Conservation (phyloP, 2,113 vertebrate genomes). For the Prionailurus viverrinus region DNA sequence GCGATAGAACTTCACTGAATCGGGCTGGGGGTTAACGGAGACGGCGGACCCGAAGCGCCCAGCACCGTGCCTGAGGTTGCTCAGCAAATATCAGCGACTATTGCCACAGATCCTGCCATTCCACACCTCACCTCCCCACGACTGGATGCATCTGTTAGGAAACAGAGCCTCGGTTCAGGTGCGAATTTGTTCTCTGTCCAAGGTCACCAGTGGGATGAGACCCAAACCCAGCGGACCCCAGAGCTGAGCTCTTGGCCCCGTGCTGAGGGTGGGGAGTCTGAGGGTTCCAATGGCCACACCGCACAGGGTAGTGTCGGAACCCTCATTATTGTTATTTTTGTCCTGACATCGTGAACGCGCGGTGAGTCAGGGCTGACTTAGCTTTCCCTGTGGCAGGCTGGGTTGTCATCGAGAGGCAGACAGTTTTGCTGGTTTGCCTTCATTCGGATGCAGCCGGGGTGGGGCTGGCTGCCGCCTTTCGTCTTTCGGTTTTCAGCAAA, state of each 20-base stretch:
- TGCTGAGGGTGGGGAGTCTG: background rate
- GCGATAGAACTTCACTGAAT: background rate
- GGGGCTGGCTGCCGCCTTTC: background rate
- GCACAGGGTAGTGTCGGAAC: background rate
- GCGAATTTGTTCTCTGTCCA: background rate
- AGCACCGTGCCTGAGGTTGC: background rate
- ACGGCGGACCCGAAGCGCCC: background rate
- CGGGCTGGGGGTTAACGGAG: background rate
- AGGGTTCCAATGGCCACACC: background rate
- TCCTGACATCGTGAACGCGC: rapidly evolving
- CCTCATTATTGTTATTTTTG: background rate
- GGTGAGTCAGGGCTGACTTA: background rate
- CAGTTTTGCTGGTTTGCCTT: background rate
- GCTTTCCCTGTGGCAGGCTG: rapidly evolving
- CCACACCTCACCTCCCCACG: rapidly evolving
- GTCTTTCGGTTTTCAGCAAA: background rate
- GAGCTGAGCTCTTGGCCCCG: background rate
- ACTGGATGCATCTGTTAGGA: rapidly evolving
- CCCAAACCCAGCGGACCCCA: background rate
- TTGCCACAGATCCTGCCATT: too few species aligned
- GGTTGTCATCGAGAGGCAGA: background rate
- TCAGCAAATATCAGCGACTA: rapidly evolving
- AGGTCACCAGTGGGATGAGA: background rate
- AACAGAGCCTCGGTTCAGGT: background rate
- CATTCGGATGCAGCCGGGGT: rapidly evolving